Base-by-base conservation (phyloP, 2,888 invertebrate species). In the Thymelicus lineola region DNA sequence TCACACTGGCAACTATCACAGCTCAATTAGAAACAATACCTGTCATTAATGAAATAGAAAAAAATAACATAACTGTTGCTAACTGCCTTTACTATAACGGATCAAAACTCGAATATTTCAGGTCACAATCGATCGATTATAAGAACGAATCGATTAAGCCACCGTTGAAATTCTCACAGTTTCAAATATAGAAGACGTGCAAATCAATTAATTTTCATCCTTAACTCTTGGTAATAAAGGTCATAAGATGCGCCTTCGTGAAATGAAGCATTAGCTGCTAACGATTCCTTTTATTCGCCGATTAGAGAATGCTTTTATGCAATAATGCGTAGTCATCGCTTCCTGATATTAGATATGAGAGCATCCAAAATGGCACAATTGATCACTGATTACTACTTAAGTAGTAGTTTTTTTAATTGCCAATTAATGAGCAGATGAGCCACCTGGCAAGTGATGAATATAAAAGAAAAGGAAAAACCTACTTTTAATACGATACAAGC, bases 61-160 rank as follows among this genome's bases (percentile, higher is more conserved):
- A 57, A 35, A 58, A 46, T 42, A 42, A 10, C 12, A 17, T 42
- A 58, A 7, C 65, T n/a, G 65, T 66, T 59, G 14, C 58, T 35
- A 59, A 48, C 53, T 53, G 35, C 6, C 57, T 55, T 55, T 28
- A 1, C 38, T 50, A 50, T 50, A 59, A 59, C 63, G 50, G 63
- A 63, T 63, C 53, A 28, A 60, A 46, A 60, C 28, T 50, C 62
- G 48, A 50, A 10, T 57, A 57, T 57, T 48, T 38, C 50, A 48
- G 59, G 58, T 66, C 58, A 38, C 57, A 57, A 57, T 50, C 38
- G 35, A 60, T 66, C 66, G 66, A 66, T 66, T 66, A 60, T 38
- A 60, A 58, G 38, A 66, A 66, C 59, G 50, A 60, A 66, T 66
- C 50, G 59, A 66, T 66, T 50, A 66, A 15, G 59, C 66, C 66